phyloP scores from a whole-genome alignment of 2,113 vertebrate species.

The Syrmaticus mikado region DNA sequence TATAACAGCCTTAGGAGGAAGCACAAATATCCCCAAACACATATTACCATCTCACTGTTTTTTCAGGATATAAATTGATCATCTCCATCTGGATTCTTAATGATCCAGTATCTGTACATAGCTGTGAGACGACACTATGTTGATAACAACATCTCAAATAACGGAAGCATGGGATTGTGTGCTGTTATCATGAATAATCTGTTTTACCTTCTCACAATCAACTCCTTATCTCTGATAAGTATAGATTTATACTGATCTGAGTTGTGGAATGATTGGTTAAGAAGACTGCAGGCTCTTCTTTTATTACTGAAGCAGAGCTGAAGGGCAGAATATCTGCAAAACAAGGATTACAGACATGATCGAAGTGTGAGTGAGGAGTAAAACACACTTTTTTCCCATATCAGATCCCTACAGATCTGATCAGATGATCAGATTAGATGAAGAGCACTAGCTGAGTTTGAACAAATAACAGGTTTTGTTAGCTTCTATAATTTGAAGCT shows the following conservation, averaged over 20 bases:
- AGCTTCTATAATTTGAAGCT: background rate
- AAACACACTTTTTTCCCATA: background rate
- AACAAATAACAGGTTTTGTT: background rate
- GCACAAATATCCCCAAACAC: background rate
- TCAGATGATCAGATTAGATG: background rate
- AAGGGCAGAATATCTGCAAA: background rate
- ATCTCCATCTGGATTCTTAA: background rate
- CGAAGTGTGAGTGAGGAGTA: background rate
- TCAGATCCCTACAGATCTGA: background rate
- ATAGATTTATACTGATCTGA: background rate
- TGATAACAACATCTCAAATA: background rate
- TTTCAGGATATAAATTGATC: background rate
- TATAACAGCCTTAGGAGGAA: background rate
- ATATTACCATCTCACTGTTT: background rate
- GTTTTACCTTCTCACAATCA: background rate
- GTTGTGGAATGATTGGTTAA: background rate
- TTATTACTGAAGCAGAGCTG: background rate
- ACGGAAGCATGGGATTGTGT: background rate
- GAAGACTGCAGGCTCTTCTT: background rate
- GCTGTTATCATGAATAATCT: background rate
- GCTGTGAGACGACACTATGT: background rate
- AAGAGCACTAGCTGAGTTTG: background rate
- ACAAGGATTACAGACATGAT: background rate
- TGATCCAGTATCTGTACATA: background rate
- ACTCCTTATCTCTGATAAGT: background rate